Percentiles rank a stretch among this genome's conserved stretches.
These are phyloP conservation scores for Caenorhabditis uteleia DNA, from an alignment of 2,888 invertebrate genomes.

Conservation along the genomic window DNA sequence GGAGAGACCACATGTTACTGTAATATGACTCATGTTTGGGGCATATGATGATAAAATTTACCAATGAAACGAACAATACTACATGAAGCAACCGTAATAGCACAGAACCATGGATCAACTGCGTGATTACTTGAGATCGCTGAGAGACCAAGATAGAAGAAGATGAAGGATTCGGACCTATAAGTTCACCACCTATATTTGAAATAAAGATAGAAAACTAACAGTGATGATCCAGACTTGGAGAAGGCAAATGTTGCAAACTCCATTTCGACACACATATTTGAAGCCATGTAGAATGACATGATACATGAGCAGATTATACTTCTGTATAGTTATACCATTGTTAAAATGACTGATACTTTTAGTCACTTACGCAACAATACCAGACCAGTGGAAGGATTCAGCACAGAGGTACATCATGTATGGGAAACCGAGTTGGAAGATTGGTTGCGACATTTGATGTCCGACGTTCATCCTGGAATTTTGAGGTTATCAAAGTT, in stretches of 20 bases:
- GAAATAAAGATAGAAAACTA: background rate
- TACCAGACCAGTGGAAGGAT: slow-evolving; percentile 96
- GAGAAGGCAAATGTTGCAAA: slow-evolving; percentile 82
- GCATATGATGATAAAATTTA: slow-evolving; percentile 69
- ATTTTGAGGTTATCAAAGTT: background rate
- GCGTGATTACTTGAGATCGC: slow-evolving; percentile 82
- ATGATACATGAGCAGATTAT: slow-evolving; percentile 77
- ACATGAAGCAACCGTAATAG: slow-evolving; percentile 89
- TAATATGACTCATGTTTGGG: background rate
- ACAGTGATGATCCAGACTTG: slow-evolving; percentile 29
- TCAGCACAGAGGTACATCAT: slow-evolving; percentile 93
- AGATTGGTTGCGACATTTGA: slow-evolving; percentile 85
- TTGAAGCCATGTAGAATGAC: slow-evolving; percentile 73
- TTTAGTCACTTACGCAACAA: slow-evolving; percentile 93
- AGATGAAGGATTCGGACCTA: slow-evolving; percentile 95
- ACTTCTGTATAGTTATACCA: too few species aligned
- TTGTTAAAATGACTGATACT: too few species aligned
- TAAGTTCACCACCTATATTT: slow-evolving; percentile 6
- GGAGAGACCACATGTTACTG: slow-evolving; percentile 72
- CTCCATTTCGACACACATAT: slow-evolving; percentile 56
- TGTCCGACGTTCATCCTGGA: slow-evolving; percentile 22
- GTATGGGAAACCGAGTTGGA: slow-evolving; percentile 97
- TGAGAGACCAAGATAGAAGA: slow-evolving; percentile 96
- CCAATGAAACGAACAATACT: slow-evolving; percentile 87
- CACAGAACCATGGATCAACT: slow-evolving; percentile 75